These are phyloP conservation scores for Ostrea edulis DNA, from an alignment of 1,140 invertebrate genomes.

Conservation along the genomic window DNA sequence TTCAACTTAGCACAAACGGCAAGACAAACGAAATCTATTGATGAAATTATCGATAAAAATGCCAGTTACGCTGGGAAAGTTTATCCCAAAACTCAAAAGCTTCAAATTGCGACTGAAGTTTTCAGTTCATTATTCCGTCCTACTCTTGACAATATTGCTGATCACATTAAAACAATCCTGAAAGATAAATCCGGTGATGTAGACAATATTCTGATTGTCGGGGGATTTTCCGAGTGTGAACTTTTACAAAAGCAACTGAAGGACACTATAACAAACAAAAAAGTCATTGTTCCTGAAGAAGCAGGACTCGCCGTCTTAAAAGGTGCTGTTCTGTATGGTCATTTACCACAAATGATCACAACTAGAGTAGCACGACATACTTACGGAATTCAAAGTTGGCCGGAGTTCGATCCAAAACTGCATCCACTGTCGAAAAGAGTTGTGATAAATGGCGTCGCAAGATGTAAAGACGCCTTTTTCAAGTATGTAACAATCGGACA, in stretches of 20 bases:
- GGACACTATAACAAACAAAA: constrained; percentile 28
- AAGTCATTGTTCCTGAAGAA: constrained; percentile 52
- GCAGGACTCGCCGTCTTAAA: constrained; percentile 50
- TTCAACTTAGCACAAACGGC: neutral
- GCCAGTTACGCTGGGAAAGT: constrained; percentile 8
- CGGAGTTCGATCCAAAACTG: constrained; percentile 18
- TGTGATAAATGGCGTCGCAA: constrained; percentile 36
- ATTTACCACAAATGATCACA: constrained; percentile 29
- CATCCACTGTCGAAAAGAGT: constrained; percentile 49
- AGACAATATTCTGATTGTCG: constrained; percentile 49
- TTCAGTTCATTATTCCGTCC: constrained; percentile 40
- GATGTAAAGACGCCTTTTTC: constrained; percentile 54
- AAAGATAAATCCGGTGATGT: constrained; percentile 24
- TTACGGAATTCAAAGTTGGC: constrained; percentile 53
- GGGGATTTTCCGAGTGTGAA: constrained; percentile 53
- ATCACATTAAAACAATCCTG: constrained; percentile 38
- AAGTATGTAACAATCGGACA: constrained; percentile 49
- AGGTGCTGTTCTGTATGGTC: constrained; percentile 52
- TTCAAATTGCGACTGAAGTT: constrained; percentile 33
- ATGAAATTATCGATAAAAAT: constrained; percentile 6
- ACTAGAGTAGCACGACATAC: constrained; percentile 38
- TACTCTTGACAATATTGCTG: constrained; percentile 34
- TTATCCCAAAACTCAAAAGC: constrained; percentile 32
- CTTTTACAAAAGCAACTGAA: constrained; percentile 41
- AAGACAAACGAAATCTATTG: neutral